These are phyloP conservation scores for Lycia hirtaria DNA, from an alignment of 2,888 invertebrate species.

Conservation along the genomic window DNA sequence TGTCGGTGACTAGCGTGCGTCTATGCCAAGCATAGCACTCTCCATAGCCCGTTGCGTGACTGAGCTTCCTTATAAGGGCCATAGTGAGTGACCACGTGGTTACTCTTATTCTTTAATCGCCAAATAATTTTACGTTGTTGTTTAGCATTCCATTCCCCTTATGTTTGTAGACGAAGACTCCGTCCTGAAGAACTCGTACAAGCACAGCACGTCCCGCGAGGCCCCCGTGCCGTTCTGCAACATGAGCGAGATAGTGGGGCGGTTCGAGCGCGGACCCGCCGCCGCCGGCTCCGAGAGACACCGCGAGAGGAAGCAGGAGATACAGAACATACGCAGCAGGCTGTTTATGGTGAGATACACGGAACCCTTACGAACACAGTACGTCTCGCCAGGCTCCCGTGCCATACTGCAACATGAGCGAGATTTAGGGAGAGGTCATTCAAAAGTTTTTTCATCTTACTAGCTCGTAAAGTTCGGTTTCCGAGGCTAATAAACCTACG, in stretches of 20 bases:
- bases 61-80: too few species aligned
- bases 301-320: slow-evolving; percentile 94
- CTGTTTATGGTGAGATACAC: slow-evolving; percentile 88
- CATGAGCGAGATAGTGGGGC: slow-evolving; percentile 93
- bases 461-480: too few species aligned
- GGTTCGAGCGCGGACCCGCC: slow-evolving; percentile 90
- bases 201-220: slow-evolving; percentile 86
- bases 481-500: too few species aligned
- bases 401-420: not conserved
- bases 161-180: slow-evolving; percentile 87
- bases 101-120: too few species aligned
- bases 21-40: too few species aligned
- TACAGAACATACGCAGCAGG: slow-evolving; percentile 93
- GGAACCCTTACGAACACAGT: not conserved
- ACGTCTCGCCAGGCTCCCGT: too few species aligned
- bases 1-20: too few species aligned
- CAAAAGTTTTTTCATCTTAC: too few species aligned
- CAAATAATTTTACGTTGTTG: too few species aligned
- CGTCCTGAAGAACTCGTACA: slow-evolving; percentile 83
- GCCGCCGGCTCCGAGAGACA: slow-evolving; percentile 86
- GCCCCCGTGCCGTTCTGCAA: slow-evolving; percentile 92
- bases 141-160: slow-evolving; percentile 23
- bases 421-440: not conserved
- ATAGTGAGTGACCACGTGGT: too few species aligned
- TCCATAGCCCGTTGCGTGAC: too few species aligned